phyloP scores from a whole-genome alignment of 2,888 invertebrate species.

The Cartodere bifasciata region DNA sequence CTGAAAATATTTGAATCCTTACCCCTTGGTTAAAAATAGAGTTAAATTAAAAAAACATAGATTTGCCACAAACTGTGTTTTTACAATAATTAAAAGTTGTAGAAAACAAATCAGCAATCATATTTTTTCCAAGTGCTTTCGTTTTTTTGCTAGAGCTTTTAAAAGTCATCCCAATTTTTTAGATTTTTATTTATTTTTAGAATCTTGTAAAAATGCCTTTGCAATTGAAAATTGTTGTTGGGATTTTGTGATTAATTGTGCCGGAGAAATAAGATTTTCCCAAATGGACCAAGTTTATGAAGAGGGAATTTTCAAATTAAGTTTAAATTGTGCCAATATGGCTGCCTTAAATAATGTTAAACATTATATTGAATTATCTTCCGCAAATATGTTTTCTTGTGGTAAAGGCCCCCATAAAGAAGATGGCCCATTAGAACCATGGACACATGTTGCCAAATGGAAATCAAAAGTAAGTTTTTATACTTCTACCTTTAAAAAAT shows the following conservation, averaged over 20 bases:
- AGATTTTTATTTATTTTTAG: no score
- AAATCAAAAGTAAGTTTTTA: slow-evolving; percentile 57
- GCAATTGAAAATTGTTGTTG: slow-evolving; percentile 46
- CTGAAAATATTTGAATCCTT: no score
- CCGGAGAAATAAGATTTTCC: slow-evolving; percentile 79
- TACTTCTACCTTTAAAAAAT: no score
- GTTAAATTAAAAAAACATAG: no score
- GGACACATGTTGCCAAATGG: slow-evolving; percentile 74
- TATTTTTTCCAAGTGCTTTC: no score
- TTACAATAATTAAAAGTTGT: no score
- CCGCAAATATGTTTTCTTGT: slow-evolving; percentile 66
- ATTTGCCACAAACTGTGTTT: no score
- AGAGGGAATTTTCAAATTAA: slow-evolving; percentile 76
- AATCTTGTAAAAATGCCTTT: slow-evolving; percentile 69
- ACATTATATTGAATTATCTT: slow-evolving; percentile 72
- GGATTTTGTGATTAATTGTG: slow-evolving; percentile 79
- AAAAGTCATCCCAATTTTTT: no score
- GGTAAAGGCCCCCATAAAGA: slow-evolving; percentile 73
- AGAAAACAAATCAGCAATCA: no score
- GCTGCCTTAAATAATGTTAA: slow-evolving; percentile 56
- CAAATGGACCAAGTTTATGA: slow-evolving; percentile 83
- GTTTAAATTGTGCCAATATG: slow-evolving; percentile 69
- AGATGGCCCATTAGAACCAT: slow-evolving; percentile 63
- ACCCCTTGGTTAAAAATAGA: no score
- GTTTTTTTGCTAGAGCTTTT: no score